These are phyloP conservation scores for Urocyon cinereoargenteus DNA, from an alignment of 2,797 vertebrate genomes.

Conservation along the genomic window DNA sequence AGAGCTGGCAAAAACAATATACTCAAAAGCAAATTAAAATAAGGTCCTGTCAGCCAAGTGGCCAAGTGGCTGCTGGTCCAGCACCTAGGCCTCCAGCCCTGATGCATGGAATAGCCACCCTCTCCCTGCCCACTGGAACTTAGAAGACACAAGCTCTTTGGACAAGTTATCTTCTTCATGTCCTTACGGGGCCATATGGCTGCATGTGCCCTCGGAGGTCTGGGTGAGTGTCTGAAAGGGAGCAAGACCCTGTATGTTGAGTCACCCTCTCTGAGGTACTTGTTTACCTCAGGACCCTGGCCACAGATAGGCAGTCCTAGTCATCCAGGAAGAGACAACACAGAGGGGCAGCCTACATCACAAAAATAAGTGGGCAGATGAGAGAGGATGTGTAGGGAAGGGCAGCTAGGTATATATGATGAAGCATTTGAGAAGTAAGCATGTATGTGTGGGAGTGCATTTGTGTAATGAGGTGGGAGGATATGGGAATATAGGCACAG, in stretches of 20 bases:
- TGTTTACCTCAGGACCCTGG: conserved; percentile 13
- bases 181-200: background rate
- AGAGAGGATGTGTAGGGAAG: background rate
- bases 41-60: background rate
- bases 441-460: background rate
- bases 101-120: background rate
- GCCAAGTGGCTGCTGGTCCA: background rate
- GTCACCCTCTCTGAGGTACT: background rate
- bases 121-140: background rate
- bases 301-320: background rate
- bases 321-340: background rate
- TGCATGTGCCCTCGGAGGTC: background rate
- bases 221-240: background rate
- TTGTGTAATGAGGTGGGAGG: background rate
- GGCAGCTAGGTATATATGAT: background rate
- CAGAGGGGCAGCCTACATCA: background rate
- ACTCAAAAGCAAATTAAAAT: conserved; percentile 38
- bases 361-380: background rate
- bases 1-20: conserved; percentile 20
- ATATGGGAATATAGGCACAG: background rate
- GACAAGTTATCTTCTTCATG: background rate
- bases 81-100: background rate
- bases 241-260: background rate
- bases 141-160: background rate
- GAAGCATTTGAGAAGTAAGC: background rate